Evolutionary conservation across 2,113 vertebrate genomes (phyloP).

Genomic region (Apteryx mantelli): DNA sequence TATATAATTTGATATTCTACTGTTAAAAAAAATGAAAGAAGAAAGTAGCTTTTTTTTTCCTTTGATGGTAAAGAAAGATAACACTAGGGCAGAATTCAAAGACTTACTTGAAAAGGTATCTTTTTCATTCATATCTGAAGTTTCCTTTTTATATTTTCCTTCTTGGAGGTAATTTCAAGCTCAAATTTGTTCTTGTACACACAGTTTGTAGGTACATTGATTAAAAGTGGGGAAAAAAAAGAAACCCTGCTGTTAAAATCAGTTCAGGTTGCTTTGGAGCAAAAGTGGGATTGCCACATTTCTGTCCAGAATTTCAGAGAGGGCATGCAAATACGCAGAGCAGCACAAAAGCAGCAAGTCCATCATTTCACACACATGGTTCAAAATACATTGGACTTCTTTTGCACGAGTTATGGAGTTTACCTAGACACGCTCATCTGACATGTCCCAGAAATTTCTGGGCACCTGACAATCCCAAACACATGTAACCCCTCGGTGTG

Average conservation of each 20-base stretch:
- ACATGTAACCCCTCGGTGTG: rapidly evolving
- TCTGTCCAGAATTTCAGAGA: not conserved
- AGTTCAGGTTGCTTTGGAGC: not conserved
- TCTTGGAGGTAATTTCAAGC: not conserved
- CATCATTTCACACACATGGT: not conserved
- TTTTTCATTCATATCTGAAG: not conserved
- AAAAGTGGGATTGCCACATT: not conserved
- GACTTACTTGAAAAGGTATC: not conserved
- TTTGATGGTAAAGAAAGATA: slow-evolving; percentile 10
- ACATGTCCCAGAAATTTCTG: not conserved
- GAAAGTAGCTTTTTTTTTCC: not conserved
- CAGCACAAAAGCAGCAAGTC: not conserved
- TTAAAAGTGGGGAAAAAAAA: not conserved
- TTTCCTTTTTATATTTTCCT: not conserved
- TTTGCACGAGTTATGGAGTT: not conserved
- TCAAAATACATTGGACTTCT: not conserved
- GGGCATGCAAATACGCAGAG: not conserved
- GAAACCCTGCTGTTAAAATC: not conserved
- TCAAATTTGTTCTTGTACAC: not conserved
- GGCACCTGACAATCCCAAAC: not conserved
- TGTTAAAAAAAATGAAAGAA: slow-evolving; percentile 14
- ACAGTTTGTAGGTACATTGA: not conserved
- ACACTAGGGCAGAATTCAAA: not conserved
- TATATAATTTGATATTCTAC: not conserved
- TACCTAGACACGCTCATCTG: not conserved